Base-by-base conservation (phyloP, 1,140 invertebrate genomes). In the Melanaphis sacchari region DNA sequence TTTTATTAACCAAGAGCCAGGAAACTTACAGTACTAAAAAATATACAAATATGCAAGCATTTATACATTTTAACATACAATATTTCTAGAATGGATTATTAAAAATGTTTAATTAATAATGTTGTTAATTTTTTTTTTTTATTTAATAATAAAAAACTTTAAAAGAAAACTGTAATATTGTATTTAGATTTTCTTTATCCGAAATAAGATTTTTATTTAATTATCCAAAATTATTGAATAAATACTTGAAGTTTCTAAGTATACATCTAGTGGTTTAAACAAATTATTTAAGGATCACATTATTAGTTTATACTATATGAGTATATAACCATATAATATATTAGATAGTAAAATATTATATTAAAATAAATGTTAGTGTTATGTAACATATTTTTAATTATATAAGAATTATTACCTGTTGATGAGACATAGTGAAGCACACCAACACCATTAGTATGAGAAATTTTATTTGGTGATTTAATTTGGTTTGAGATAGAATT, bases 361-460 rank as follows among this genome's bases (percentile, higher is more conserved):
- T 76, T 76, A 18, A 76, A 76, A 76, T n/a, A n/a, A 31, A 76
- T 76, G 18, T n/a, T 21, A 76, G n/a, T 76, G n/a, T 6, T n/a
- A 76, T n/a, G 31, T 15, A 66, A 66, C 31, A n/a, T 15, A 21
- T 66, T 66, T 66, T 66, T 66, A 66, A 66, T 66, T 66, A 90
- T 90, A 90, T 31, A 36, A 91, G 11, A 43, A 81, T 91, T 46
- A 49, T 87, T 93, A 93, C 91, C 91, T 31, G 91, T 93, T 49
- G 91, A 93, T 40, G 91, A 93, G 8, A 93, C 91, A 85, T 93
- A 93, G 40, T 93, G 91, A 93, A 93, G 91, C 38, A 93, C 91
- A 85, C 91, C 91, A 52, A 93, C 91, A 85, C 91, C 91, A 54
- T 93, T 93, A 40, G 91, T 93, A 93, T 93, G 91, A 93, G 91